phyloP scores from a whole-genome alignment of 1,140 invertebrate species.

The Nilaparvata lugens region DNA sequence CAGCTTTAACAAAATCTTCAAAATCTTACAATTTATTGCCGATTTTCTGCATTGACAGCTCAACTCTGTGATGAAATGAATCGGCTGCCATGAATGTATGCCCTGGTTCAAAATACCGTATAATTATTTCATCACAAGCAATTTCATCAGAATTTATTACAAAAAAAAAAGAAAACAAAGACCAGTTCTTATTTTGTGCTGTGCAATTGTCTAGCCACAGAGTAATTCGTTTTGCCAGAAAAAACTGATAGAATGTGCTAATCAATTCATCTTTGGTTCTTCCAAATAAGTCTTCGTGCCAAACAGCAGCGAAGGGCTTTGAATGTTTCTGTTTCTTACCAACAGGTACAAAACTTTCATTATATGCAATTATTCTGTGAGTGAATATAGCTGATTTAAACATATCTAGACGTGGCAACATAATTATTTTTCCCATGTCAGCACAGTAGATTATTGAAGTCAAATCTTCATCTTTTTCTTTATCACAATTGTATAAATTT shows the following conservation, averaged over 20 bases:
- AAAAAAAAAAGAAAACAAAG: slow-evolving; percentile 14
- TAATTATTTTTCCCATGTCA: neutral
- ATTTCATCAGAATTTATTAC: slow-evolving; percentile 14
- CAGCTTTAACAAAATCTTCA: neutral
- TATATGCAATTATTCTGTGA: slow-evolving; percentile 9
- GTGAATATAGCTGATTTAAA: slow-evolving; percentile 18
- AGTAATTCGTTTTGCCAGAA: slow-evolving; percentile 7
- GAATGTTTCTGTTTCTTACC: neutral
- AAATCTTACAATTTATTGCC: slow-evolving; percentile 1
- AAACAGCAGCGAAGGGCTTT: slow-evolving; percentile 9
- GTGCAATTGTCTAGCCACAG: slow-evolving; percentile 26
- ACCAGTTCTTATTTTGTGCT: slow-evolving; percentile 21
- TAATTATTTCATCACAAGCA: slow-evolving; percentile 25
- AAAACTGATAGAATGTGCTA: slow-evolving; percentile 15
- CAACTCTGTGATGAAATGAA: slow-evolving; percentile 30
- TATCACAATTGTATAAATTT: too few relatives aligned
- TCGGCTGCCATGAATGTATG: slow-evolving; percentile 31
- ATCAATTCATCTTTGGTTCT: slow-evolving; percentile 25
- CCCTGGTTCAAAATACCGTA: slow-evolving; percentile 26
- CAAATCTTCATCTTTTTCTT: too few relatives aligned
- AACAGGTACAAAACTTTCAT: slow-evolving; percentile 11
- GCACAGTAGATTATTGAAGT: too few relatives aligned
- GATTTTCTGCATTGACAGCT: neutral
- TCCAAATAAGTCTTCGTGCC: slow-evolving; percentile 14
- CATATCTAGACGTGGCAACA: slow-evolving; percentile 17